A percentile compares a stretch with the other conserved stretches of the same genome.
Conservation (phyloP, 1,140 invertebrate species). For the Camponotus floridanus region DNA sequence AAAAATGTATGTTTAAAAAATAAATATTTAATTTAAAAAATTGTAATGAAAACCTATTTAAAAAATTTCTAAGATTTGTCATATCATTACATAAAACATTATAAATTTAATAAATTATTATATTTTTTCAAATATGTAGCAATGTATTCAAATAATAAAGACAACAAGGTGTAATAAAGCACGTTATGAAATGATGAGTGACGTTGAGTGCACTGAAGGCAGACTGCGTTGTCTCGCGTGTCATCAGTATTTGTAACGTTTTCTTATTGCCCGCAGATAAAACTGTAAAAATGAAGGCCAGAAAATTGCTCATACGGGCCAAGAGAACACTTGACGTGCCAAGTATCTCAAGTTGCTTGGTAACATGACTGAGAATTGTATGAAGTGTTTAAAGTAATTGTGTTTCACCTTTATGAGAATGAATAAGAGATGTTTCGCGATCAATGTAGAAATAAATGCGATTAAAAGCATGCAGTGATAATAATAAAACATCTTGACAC, state of each 20-base stretch:
- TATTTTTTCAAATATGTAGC: constrained; percentile 8
- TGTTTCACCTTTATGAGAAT: constrained; percentile 30
- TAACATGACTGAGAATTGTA: constrained; percentile 33
- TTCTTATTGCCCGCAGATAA: constrained; percentile 41
- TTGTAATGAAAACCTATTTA: background rate
- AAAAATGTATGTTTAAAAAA: background rate
- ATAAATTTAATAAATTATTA: background rate
- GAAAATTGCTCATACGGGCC: constrained; percentile 43
- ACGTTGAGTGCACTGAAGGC: constrained; percentile 29
- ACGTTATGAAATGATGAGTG: constrained; percentile 43
- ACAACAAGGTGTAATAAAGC: constrained; percentile 12
- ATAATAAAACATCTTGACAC: constrained; percentile 39
- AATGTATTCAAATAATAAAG: constrained; percentile 3
- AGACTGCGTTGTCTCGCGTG: constrained; percentile 11
- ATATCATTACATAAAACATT: background rate
- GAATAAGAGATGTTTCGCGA: constrained; percentile 30
- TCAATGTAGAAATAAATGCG: constrained; percentile 47
- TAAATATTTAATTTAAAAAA: background rate
- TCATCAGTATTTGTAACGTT: constrained; percentile 54
- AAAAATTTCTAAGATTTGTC: background rate
- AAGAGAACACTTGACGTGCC: constrained; percentile 36
- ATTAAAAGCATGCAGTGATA: constrained; percentile 21
- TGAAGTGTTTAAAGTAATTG: constrained; percentile 53
- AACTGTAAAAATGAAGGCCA: constrained; percentile 32
- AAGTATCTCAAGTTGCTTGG: constrained; percentile 39